Conservation (phyloP, 2,888 invertebrate genomes). For the Magallana nippona region DNA sequence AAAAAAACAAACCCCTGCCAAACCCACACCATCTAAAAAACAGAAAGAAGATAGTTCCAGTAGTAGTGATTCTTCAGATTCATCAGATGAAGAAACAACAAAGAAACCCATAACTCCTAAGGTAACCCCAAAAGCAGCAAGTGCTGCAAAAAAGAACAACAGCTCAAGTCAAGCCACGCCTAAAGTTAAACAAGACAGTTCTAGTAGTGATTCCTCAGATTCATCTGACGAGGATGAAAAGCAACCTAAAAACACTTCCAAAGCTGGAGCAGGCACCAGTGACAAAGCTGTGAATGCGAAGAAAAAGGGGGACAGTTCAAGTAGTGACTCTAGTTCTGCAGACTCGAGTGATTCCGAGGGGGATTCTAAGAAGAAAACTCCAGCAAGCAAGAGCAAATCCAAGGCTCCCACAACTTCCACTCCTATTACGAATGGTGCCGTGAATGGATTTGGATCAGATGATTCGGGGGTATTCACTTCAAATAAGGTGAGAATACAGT, state of each 20-base stretch:
- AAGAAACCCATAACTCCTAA: slow-evolving; percentile 40
- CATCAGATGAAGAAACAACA: slow-evolving; percentile 49
- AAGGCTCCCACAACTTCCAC: slow-evolving; percentile 46
- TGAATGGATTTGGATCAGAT: slow-evolving; percentile 38
- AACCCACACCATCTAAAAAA: slow-evolving; percentile 8
- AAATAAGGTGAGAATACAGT: not conserved
- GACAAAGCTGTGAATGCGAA: not conserved
- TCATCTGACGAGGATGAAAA: slow-evolving; percentile 54
- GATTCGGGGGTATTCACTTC: slow-evolving; percentile 52
- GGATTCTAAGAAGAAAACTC: slow-evolving; percentile 41
- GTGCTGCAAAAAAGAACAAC: slow-evolving; percentile 37
- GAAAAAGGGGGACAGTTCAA: slow-evolving; percentile 47
- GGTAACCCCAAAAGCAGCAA: slow-evolving; percentile 30
- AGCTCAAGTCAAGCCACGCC: slow-evolving; percentile 34
- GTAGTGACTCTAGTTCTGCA: slow-evolving; percentile 56
- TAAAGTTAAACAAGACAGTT: slow-evolving; percentile 46
- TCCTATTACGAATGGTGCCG: slow-evolving; percentile 54
- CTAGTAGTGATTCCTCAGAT: slow-evolving; percentile 45
- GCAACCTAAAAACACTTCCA: slow-evolving; percentile 42
- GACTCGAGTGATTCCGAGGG: slow-evolving; percentile 49
- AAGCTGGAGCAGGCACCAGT: slow-evolving; percentile 27
- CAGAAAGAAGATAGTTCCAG: slow-evolving; percentile 39
- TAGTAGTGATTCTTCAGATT: slow-evolving; percentile 38
- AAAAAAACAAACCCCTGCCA: slow-evolving; percentile 30
- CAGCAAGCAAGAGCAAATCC: slow-evolving; percentile 34